Base-by-base conservation (phyloP, 1,140 invertebrate genomes). In the Mercenaria mercenaria region DNA sequence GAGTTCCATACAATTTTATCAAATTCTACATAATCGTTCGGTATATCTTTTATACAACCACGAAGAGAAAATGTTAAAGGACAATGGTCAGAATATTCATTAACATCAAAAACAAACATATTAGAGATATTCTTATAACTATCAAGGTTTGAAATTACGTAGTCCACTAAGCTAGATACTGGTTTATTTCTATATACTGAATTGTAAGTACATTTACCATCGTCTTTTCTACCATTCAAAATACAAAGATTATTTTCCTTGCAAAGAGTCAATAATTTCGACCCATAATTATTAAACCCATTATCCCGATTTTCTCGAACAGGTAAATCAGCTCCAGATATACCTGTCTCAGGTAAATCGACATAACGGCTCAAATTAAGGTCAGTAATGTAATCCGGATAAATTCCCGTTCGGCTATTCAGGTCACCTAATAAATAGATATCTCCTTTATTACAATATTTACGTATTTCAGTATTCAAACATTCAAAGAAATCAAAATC, bases 241-340 rank as follows among this genome's bases (percentile, higher is more conserved):
- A 81, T 81, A 59, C n/a, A 56, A 13, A 61, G 11, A 23, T 50
- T 50, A 81, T 81, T 81, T 41, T 81, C 79, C 50, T 81, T 81
- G 26, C 79, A 81, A 56, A 81, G 15, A n/a, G 43, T 59, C 20
- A 81, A 61, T 15, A 81, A 18, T 32, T 81, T 59, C n/a, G 18
- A 39, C 11, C 79, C 79, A 41, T 61, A 81, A 13, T 23, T 29
- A 32, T 81, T 81, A 15, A 61, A 18, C 26, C 39, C 26, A 1
- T 41, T 50, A 81, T 81, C 79, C 26, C 32, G 34, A 39, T 41
- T 50, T 52, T 15, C 6, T 37, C 79, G 29, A 26, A 18, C 41
- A 43, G 74, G 74, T 77, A 77, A 77, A 77, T 50, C 50, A 10
- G 23, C 39, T 26, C 0, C n/a, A 8, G 10, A 18, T 39, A n/a